These are phyloP conservation scores for Caretta caretta DNA, from an alignment of 2,113 vertebrate species.

Conservation along the genomic window DNA sequence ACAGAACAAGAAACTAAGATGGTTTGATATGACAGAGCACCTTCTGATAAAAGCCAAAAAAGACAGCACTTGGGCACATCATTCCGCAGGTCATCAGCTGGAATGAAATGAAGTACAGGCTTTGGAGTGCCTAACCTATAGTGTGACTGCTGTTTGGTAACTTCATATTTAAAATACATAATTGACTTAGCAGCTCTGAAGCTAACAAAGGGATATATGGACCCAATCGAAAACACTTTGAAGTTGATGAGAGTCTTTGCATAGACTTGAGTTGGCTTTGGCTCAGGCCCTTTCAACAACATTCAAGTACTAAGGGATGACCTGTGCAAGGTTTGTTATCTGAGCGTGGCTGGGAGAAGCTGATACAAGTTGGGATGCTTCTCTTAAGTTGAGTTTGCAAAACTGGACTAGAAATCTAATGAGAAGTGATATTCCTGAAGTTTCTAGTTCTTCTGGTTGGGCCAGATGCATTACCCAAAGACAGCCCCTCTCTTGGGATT, in stretches of 20 bases:
- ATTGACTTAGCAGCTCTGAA: neutral
- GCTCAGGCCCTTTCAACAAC: neutral
- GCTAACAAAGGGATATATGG: neutral
- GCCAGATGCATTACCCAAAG: neutral
- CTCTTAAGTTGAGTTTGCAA: neutral
- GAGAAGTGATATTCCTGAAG: neutral
- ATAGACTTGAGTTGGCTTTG: neutral
- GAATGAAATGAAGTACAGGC: neutral
- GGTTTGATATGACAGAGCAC: neutral
- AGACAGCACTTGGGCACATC: neutral
- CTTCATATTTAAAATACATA: neutral
- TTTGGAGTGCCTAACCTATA: neutral
- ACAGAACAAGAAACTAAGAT: no score
- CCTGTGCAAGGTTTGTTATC: neutral
- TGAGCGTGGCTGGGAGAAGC: neutral
- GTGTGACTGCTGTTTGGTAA: neutral
- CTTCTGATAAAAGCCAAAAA: neutral
- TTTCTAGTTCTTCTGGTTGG: neutral
- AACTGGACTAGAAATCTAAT: neutral
- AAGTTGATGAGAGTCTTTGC: fast-evolving
- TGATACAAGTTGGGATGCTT: neutral
- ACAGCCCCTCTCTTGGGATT: neutral
- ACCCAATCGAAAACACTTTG: neutral
- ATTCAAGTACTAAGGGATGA: neutral
- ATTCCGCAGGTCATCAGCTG: neutral